Percentiles rank a stretch among this genome's conserved stretches.
These are phyloP conservation scores for Dendroctonus ponderosae DNA, from an alignment of 1,140 invertebrate genomes.

Conservation along the genomic window DNA sequence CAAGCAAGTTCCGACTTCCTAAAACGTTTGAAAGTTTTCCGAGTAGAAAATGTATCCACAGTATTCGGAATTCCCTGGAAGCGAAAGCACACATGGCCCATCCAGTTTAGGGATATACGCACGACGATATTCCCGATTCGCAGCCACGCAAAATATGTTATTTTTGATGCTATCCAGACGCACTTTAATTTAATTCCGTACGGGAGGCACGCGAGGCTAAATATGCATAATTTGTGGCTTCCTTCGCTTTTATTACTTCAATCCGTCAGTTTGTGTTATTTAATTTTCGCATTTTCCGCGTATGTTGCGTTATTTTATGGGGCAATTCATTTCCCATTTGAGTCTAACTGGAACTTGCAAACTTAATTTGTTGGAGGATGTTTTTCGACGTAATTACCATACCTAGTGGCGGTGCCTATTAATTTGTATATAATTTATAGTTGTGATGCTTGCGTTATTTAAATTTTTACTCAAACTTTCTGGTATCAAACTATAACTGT, in stretches of 20 bases:
- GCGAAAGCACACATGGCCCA: constrained; percentile 45
- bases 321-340: background rate
- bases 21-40: constrained; percentile 21
- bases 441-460: no score
- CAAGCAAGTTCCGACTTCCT: constrained; percentile 9
- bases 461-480: no score
- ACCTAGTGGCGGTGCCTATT: no score
- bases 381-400: no score
- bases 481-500: no score
- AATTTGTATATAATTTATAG: no score
- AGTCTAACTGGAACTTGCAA: background rate
- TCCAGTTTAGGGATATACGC: constrained; percentile 37
- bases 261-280: constrained; percentile 40
- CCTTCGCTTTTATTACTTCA: constrained; percentile 47
- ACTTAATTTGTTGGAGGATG: constrained; percentile 2
- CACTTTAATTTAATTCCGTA: constrained; percentile 49
- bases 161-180: constrained; percentile 48
- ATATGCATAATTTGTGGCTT: constrained; percentile 48
- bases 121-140: constrained; percentile 35
- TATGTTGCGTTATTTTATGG: constrained; percentile 11
- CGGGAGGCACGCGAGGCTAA: constrained; percentile 46
- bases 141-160: constrained; percentile 43
- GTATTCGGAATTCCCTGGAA: constrained; percentile 11
- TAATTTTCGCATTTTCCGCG: constrained; percentile 36
- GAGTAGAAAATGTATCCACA: constrained; percentile 21